Evolutionary conservation across 2,797 vertebrate genomes (phyloP).

Genomic region (Emydoidea blandingii): DNA sequence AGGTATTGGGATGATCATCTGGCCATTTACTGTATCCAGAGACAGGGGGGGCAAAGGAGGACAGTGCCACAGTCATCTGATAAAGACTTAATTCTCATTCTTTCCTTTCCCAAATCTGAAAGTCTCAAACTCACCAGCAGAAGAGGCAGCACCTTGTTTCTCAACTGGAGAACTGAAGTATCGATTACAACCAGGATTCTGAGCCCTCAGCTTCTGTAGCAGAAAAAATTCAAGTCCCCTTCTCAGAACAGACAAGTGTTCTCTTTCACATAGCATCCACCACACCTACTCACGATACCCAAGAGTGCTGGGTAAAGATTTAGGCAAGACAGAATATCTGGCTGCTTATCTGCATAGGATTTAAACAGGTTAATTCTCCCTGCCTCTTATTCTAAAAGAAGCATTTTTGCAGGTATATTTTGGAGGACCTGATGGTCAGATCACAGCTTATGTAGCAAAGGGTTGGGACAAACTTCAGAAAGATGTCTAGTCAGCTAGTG

Average conservation of each 20-base stretch:
- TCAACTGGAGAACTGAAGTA: conserved; percentile 28
- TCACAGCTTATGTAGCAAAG: neutral
- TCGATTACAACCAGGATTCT: neutral
- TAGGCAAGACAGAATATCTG: neutral
- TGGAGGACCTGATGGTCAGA: neutral
- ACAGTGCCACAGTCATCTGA: neutral
- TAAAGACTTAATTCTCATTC: neutral
- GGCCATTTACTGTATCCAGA: neutral
- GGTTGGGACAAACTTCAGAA: neutral
- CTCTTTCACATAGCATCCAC: neutral
- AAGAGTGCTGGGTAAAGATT: neutral
- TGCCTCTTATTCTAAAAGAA: neutral
- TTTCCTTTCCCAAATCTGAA: neutral
- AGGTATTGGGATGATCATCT: neutral
- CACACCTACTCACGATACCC: neutral
- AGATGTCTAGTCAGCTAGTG: neutral
- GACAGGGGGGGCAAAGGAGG: fast-evolving
- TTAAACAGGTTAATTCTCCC: neutral
- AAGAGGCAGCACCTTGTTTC: conserved; percentile 34
- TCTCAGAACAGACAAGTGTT: neutral
- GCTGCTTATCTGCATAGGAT: neutral
- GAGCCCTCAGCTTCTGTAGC: conserved; percentile 63
- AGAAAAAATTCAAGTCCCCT: neutral
- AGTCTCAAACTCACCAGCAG: conserved; percentile 69
- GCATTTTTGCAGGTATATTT: neutral